Evolutionary conservation across 2,797 vertebrate species (phyloP), one percentile per base, ranked within the genome.

Genomic region (Zenarchopterus dispar): DNA sequence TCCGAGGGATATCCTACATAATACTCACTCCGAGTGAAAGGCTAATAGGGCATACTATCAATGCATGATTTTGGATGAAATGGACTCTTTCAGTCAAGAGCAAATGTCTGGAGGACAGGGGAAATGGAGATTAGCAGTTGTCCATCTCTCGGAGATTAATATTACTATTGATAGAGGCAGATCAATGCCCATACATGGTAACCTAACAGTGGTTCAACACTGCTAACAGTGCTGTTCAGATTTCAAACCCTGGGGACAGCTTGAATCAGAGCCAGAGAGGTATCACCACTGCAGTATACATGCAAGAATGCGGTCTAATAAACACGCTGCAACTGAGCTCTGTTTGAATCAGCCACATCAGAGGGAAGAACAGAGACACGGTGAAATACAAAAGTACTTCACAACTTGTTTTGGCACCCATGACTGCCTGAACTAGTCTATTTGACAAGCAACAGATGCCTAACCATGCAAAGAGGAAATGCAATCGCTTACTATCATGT

Each of bases 21-120:
- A 77, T 73, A 64, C 64, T 31, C 51, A 66, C 43, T 68, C 70
- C 41, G 65, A 56, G 79, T 75, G 74, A 28, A 61, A 79, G 62
- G 76, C 76, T 78, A 80, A 77, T 69, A 76, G 70, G 74, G 79
- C 66, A 48, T 46, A 64, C 60, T 67, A 78, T 72, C 65, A 67
- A 47, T 59, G 77, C 70, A 59, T 72, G 70, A 70, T 69, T 70
- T 61, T 52, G 52, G 72, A 66, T 69, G 64, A 74, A 76, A 80
- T 56, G 31, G 19, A 68, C 62, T 42, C 50, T 50, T 48, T 44
- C 51, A 54, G 43, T 39, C 46, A 39, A 62, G 48, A 67, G 51
- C 26, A 50, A 62, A 78, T 36, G 45, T 52, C 46, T 63, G 45
- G 51, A 68, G 60, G 60, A 69, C 18, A 49, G 46, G 48, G 11